phyloP scores from a whole-genome alignment of 1,140 invertebrate genomes.

The Heliconius congener region DNA sequence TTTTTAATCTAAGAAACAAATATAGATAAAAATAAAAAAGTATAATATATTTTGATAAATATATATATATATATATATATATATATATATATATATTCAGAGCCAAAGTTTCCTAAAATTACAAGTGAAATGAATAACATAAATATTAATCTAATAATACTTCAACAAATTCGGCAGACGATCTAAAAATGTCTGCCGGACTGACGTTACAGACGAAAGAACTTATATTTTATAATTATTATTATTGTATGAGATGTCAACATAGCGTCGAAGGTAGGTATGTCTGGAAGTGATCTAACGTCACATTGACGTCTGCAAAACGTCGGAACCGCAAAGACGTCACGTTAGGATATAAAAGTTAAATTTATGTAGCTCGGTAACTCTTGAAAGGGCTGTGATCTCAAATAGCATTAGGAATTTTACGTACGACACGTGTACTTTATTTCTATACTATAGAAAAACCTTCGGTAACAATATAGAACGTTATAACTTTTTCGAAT shows the following conservation, averaged over 20 bases:
- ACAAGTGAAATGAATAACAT: conserved; percentile 19
- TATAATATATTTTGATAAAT: too few relatives aligned
- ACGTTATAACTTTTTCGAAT: too few relatives aligned
- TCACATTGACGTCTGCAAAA: conserved; percentile 60
- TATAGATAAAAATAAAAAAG: too few relatives aligned
- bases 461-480: not conserved
- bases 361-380: conserved; percentile 38
- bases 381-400: conserved; percentile 41
- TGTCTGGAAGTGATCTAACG: conserved; percentile 51
- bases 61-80: too few relatives aligned
- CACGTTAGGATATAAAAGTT: conserved; percentile 30
- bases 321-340: conserved; percentile 49
- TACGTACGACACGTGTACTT: conserved; percentile 37
- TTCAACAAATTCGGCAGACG: conserved; percentile 29
- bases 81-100: too few relatives aligned
- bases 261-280: conserved; percentile 41
- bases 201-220: conserved; percentile 40
- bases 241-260: conserved; percentile 47
- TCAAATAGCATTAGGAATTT: conserved; percentile 45
- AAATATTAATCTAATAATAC: conserved; percentile 40
- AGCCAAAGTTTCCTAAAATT: not conserved
- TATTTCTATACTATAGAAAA: conserved; percentile 3
- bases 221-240: conserved; percentile 45
- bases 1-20: not conserved
- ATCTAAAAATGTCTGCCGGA: conserved; percentile 44